phyloP scores from a whole-genome alignment of 2,888 invertebrate genomes.

The Philaethria dido region DNA sequence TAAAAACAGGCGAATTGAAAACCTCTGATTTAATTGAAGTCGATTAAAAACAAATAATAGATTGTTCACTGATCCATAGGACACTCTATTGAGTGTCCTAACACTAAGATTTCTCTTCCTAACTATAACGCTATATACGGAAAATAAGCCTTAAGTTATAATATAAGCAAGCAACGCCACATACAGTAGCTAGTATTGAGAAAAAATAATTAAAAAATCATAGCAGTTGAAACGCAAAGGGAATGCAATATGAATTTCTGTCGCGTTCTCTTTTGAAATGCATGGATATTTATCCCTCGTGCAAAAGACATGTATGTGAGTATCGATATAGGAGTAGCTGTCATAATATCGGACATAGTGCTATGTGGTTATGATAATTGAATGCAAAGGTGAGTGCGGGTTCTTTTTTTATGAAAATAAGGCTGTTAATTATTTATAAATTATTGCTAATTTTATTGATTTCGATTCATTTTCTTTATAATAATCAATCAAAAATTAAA shows the following conservation, averaged over 20 bases:
- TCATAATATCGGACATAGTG: neutral
- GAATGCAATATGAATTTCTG: conserved; percentile 13
- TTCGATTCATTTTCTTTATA: too few species aligned
- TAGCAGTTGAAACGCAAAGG: conserved; percentile 11
- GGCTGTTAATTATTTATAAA: neutral
- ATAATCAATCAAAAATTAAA: too few species aligned
- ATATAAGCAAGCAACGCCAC: neutral
- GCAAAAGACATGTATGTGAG: neutral
- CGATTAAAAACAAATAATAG: too few species aligned
- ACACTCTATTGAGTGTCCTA: too few species aligned
- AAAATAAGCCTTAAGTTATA: neutral
- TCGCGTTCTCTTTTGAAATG: neutral
- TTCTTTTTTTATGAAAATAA: neutral
- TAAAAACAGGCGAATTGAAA: too few species aligned
- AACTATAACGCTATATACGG: too few species aligned
- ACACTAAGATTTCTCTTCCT: too few species aligned
- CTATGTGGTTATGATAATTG: too few species aligned
- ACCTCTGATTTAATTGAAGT: too few species aligned
- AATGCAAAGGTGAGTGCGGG: neutral
- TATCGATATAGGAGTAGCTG: neutral
- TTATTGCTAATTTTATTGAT: too few species aligned
- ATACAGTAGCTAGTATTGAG: neutral
- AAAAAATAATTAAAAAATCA: conserved; percentile 1
- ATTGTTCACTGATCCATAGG: too few species aligned
- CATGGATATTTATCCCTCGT: neutral